Conservation (phyloP, 2,888 invertebrate genomes). For the Mesoligia furuncula region DNA sequence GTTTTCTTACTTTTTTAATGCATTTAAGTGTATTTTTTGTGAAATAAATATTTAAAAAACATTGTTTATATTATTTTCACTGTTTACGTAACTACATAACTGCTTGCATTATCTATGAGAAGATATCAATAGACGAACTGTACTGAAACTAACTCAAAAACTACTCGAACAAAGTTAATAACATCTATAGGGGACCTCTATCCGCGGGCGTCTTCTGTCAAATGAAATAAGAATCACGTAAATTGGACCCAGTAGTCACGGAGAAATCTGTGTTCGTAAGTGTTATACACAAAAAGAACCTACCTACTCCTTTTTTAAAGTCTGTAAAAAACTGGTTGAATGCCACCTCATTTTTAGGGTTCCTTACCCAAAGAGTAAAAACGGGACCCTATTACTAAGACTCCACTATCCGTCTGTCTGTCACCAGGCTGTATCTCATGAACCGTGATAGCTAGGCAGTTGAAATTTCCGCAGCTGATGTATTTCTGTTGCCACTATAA, state of each 20-base stretch:
- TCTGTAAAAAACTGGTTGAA: too few species aligned
- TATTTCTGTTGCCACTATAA: too few species aligned
- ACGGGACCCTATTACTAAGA: too few species aligned
- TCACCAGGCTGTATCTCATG: too few species aligned
- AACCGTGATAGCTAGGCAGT: too few species aligned
- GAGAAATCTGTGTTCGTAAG: too few species aligned
- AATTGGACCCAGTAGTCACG: neutral
- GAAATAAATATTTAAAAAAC: constrained; percentile 50
- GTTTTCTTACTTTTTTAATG: constrained; percentile 60
- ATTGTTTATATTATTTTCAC: neutral
- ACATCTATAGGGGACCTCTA: neutral
- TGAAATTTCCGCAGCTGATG: too few species aligned
- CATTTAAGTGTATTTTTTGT: constrained; percentile 57
- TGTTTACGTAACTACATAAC: neutral
- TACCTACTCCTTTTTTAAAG: too few species aligned
- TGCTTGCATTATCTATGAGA: neutral
- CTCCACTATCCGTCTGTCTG: too few species aligned
- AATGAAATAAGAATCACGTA: neutral
- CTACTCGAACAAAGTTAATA: neutral
- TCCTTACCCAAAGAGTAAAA: too few species aligned
- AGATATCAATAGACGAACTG: neutral
- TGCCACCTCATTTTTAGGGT: too few species aligned
- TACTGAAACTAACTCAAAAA: neutral
- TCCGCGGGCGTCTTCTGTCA: neutral
- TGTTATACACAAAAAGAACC: too few species aligned